These are phyloP conservation scores for Xiphydria camelus DNA, from an alignment of 2,888 invertebrate genomes.

Conservation along the genomic window DNA sequence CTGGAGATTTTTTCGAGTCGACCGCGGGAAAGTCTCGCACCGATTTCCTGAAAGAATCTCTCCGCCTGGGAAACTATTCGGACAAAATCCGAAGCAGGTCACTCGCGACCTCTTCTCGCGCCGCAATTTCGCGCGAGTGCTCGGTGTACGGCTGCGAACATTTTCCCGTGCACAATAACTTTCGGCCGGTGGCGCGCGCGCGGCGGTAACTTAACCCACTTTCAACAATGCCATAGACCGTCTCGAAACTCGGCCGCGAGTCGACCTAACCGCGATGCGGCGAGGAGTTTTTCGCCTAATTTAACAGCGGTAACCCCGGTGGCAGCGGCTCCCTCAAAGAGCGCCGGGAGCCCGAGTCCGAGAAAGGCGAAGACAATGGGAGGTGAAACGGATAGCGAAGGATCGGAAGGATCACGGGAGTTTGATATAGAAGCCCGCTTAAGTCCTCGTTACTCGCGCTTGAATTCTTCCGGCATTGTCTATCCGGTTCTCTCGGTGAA, in stretches of 20 bases:
- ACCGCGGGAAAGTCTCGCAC: no score
- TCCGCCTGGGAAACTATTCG: no score
- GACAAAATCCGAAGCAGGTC: no score
- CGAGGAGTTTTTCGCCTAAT: conserved; percentile 42
- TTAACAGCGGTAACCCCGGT: conserved; percentile 43
- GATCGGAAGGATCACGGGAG: conserved; percentile 7
- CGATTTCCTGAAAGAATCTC: no score
- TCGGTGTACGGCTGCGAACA: no score
- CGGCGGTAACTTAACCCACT: conserved; percentile 38
- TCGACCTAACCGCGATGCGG: no score
- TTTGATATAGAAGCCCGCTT: conserved; percentile 7
- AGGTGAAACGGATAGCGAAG: conserved; percentile 45
- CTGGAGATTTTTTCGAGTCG: no score
- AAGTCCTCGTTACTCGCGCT: conserved; percentile 29
- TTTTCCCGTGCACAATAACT: no score
- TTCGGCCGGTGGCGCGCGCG: not conserved
- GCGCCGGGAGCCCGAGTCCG: conserved; percentile 26
- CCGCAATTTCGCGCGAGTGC: no score
- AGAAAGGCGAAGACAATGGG: conserved; percentile 42
- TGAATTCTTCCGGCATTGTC: conserved; percentile 30
- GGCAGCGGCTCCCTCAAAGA: conserved; percentile 42
- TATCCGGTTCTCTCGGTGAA: conserved; percentile 16
- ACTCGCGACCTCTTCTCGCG: no score
- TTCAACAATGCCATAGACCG: no score
- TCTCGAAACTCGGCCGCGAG: no score